Conservation (phyloP, 2,888 invertebrate genomes). For the Pyralis farinalis region DNA sequence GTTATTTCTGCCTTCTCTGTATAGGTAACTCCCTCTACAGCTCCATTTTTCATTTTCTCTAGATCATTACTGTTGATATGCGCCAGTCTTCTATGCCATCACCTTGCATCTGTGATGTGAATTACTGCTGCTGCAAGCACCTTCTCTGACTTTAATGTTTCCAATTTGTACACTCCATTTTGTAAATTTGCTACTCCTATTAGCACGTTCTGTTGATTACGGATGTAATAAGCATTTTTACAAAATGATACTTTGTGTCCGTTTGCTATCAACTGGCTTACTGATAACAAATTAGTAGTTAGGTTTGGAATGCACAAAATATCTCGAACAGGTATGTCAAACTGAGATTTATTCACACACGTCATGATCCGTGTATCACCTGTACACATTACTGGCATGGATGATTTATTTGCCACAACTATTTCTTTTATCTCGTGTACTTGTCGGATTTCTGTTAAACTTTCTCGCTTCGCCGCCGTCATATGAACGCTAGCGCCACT, state of each 20-base stretch:
- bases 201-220: too few species aligned
- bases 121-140: too few species aligned
- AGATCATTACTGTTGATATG: not conserved
- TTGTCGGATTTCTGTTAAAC: conserved; percentile 15
- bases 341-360: not conserved
- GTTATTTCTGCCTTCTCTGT: too few species aligned
- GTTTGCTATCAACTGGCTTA: not conserved
- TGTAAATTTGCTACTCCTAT: too few species aligned
- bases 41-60: not conserved
- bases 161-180: too few species aligned
- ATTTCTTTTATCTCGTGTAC: conserved; percentile 19
- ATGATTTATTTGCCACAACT: conserved; percentile 23
- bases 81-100: not conserved
- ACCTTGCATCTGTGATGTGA: too few species aligned
- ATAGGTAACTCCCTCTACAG: not conserved
- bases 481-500: conserved; percentile 21
- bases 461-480: conserved; percentile 18
- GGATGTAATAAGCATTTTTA: not conserved
- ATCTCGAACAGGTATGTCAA: not conserved
- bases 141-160: too few species aligned
- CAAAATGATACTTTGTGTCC: not conserved
- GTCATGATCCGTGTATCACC: conserved; percentile 20
- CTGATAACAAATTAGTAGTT: not conserved
- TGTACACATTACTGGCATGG: conserved; percentile 21
- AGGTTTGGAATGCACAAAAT: not conserved